phyloP scores from a whole-genome alignment of 2,113 vertebrate genomes.

The Eulemur rufifrons region DNA sequence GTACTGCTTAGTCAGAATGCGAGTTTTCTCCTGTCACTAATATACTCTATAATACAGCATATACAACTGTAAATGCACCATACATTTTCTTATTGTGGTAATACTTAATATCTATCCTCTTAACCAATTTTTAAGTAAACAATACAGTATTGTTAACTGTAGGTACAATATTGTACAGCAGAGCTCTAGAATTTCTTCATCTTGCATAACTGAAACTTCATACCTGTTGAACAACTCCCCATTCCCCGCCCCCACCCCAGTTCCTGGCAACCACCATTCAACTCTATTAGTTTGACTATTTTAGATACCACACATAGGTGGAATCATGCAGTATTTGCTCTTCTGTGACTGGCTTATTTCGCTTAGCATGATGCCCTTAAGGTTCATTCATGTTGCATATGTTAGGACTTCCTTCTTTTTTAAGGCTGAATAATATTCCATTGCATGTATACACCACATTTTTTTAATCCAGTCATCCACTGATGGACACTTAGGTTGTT shows the following conservation, averaged over 20 bases:
- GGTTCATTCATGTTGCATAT: not conserved
- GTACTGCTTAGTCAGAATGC: not conserved
- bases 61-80: not conserved
- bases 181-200: not conserved
- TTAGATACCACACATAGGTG: not conserved
- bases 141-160: not conserved
- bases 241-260: not conserved
- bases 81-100: not conserved
- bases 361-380: not conserved
- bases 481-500: not conserved
- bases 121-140: not conserved
- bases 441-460: not conserved
- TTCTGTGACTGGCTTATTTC: not conserved
- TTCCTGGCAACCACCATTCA: not conserved
- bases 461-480: not conserved
- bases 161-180: not conserved
- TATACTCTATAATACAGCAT: not conserved
- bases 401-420: not conserved
- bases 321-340: not conserved
- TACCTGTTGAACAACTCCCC: not conserved
- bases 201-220: conserved; percentile 18
- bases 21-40: not conserved
- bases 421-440: not conserved
- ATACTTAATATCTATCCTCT: not conserved
- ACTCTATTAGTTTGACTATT: not conserved